A percentile compares a stretch with the other conserved stretches of the same genome.
Evolutionary conservation across 2,888 invertebrate genomes (phyloP).

Genomic region (Lepidonotus clava): DNA sequence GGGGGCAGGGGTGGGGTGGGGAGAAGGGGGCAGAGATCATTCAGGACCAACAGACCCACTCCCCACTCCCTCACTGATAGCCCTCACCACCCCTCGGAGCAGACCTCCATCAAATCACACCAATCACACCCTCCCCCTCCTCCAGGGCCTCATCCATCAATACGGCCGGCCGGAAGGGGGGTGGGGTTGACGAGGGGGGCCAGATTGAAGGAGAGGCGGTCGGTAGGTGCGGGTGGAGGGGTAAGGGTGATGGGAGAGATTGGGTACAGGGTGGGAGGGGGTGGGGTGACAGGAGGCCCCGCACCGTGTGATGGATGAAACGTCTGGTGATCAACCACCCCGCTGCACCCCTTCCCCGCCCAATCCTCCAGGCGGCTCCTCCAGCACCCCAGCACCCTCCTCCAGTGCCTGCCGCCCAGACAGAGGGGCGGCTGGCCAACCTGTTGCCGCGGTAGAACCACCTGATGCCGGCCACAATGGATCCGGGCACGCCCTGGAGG

Average conservation of each 20-base stretch:
- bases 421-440: conserved; percentile 4
- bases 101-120: conserved; percentile 31
- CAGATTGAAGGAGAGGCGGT: background rate
- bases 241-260: background rate
- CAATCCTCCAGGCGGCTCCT: background rate
- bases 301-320: conserved; percentile 1
- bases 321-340: conserved; percentile 40
- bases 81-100: background rate
- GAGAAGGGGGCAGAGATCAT: background rate
- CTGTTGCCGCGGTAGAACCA: conserved; percentile 43
- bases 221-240: background rate
- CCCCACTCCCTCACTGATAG: background rate
- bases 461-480: conserved; percentile 10
- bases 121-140: too few species aligned
- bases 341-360: background rate
- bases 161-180: too few species aligned
- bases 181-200: background rate
- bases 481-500: background rate
- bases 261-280: background rate
- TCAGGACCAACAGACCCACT: background rate
- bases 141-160: too few species aligned
- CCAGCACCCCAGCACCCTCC: background rate
- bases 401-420: background rate
- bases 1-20: background rate
- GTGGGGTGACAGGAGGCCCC: conserved; percentile 8